Evolutionary conservation across 2,888 invertebrate species (phyloP), one percentile per base, ranked within the genome.

Genomic region (Leptinotarsa haldemani): DNA sequence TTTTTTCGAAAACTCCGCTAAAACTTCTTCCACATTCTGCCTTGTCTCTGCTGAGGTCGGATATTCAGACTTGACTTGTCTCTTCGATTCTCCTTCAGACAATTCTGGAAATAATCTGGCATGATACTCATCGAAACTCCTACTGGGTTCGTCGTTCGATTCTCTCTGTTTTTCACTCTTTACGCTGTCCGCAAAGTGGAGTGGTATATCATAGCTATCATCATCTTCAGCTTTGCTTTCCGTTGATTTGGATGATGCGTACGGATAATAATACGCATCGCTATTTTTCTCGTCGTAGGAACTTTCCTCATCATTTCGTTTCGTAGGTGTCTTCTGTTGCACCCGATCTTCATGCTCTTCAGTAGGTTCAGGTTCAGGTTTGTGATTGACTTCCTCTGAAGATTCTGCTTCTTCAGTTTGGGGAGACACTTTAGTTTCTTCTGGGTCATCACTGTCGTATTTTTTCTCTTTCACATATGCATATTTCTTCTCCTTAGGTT

Each of bases 1-100:
- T 85, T 93, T 93, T 82, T 91, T 91, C 75, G 91, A 90, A 81
- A 94, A 94, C 81, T 93, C 93, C n/a, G 92, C 92, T 78, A 94
- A 87, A 67, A 93, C 92, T 82, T 92, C 90, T 82, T 93, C 92
- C 18, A 94, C 91, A 76, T 93, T 92, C 82, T 92, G 91, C 83
- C 92, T 92, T 81, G 89, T 79, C 1, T 74, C 89, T 77, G 90
- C 88, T n/a, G 89, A 87, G 77, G 90, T 89, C 83, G 76, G 74
- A 61, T 79, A 74, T 13, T 76, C 79, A 46, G 80, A 77, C 84
- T 82, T 81, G 3, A 74, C 70, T 16, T 77, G 74, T 87, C 61
- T 83, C 84, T 81, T 79, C 74, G 81, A 83, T 80, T 85, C 85
- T 76, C 83, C 82, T 71, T 83, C 82, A 18, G 80, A 76, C 65